Percentiles rank a stretch among this genome's conserved stretches.
These are phyloP conservation scores for Acronicta leporina DNA, from an alignment of 2,888 invertebrate genomes.

Conservation along the genomic window DNA sequence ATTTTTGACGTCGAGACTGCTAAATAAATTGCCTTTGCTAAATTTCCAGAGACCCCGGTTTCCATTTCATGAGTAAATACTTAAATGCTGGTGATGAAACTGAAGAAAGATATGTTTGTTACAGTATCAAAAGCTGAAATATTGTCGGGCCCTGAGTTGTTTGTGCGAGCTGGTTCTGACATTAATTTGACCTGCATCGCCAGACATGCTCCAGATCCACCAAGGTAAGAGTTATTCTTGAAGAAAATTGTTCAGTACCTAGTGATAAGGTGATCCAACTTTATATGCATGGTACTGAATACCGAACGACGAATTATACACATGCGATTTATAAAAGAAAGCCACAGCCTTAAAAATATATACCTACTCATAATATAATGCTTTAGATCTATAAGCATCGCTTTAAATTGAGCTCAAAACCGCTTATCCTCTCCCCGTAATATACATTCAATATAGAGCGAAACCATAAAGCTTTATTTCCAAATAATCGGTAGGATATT, in stretches of 20 bases:
- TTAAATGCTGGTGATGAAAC: constrained; percentile 17
- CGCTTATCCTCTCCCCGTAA: constrained; percentile 11
- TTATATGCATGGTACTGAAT: too few relatives aligned
- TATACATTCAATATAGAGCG: constrained; percentile 6
- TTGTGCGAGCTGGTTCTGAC: constrained; percentile 96
- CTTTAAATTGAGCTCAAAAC: constrained; percentile 13
- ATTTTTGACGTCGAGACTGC: constrained; percentile 30
- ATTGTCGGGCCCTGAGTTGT: constrained; percentile 94
- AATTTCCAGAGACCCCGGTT: constrained; percentile 30
- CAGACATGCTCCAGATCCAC: constrained; percentile 94
- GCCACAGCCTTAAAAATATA: too few relatives aligned
- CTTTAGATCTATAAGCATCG: too few relatives aligned
- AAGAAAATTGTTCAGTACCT: too few relatives aligned
- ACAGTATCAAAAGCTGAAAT: constrained; percentile 97
- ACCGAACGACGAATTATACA: too few relatives aligned
- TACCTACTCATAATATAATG: too few relatives aligned
- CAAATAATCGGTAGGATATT: constrained; percentile 31
- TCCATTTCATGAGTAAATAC: constrained; percentile 18
- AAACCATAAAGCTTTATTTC: constrained; percentile 11
- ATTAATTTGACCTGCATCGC: constrained; percentile 97
- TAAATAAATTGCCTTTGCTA: constrained; percentile 25
- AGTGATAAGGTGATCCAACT: too few relatives aligned
- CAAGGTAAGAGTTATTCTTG: constrained; percentile 93
- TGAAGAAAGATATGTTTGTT: constrained; percentile 51
- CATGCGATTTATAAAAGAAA: too few relatives aligned